Evolutionary conservation across 2,113 vertebrate genomes (phyloP), one percentile per base, ranked within the genome.

Genomic region (Pavo muticus): DNA sequence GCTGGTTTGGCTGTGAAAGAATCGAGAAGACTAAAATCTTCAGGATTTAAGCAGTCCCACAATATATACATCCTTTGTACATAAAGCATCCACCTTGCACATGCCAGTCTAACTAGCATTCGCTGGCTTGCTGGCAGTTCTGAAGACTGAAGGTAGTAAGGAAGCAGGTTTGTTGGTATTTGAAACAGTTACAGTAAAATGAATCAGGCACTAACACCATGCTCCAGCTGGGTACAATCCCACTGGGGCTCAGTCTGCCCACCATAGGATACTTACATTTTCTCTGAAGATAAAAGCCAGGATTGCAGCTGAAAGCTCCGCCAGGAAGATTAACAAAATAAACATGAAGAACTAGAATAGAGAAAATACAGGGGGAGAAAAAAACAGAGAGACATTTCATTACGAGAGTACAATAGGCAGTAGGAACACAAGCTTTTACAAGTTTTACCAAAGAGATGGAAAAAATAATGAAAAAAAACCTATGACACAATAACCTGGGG

Each of bases 251-350:
- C 72, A 60, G 24, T 37, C 40, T 61, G 45, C 59, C 61, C 67
- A 77, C 54, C 54, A 6, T 3, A 0, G 1, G 6, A 69, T 91
- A 99, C 99, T 97, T 98, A 99, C 99, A 1, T 99, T 99, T 72
- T 99, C 98, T 83, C 98, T 98, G 98, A 99, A 99, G 97, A 99
- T 97, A 96, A 99, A 99, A 45, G 98, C 99, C 97, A 99, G 89
- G 97, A 99, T 98, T 92, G 99, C 99, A n/a, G 98, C 98, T 1
- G 98, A 98, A 67, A 99, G 98, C 96, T 99, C 99, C 1, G 98
- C 98, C 95, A 99, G 97, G 98, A 99, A 99, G 97, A 99, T 99
- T 96, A 99, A 87, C 96, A 99, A 98, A 96, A 99, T 99, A 81
- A 99, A 98, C 97, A 99, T 97, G 98, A 99, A 99, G 97, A 99